These are phyloP conservation scores for Drosophila saltans DNA, from an alignment of 1,140 invertebrate species.

Conservation along the genomic window DNA sequence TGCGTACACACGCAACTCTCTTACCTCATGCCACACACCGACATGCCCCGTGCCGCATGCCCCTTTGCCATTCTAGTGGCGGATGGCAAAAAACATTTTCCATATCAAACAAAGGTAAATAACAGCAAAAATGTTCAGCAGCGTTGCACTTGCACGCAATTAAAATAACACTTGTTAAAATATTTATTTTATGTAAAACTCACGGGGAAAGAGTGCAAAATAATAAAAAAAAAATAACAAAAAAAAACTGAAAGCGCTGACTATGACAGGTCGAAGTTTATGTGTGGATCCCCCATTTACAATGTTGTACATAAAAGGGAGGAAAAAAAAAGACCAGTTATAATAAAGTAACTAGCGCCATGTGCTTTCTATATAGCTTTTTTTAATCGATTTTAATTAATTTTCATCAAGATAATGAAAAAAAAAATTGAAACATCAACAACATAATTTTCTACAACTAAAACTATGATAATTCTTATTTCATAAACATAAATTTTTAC, in stretches of 20 bases:
- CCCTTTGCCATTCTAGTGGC: neutral
- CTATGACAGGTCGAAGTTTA: conserved; percentile 25
- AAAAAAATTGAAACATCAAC: no score
- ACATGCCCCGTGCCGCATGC: no score
- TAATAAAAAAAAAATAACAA: conserved; percentile 26
- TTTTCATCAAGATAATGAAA: no score
- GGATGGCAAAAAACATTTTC: conserved; percentile 10
- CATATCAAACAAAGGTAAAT: conserved; percentile 53
- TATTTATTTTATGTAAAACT: conserved; percentile 70
- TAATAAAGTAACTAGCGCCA: neutral
- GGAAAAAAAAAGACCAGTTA: no score
- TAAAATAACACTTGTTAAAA: conserved; percentile 80
- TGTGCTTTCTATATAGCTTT: neutral
- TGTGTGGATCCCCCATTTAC: conserved; percentile 1
- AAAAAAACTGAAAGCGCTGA: conserved; percentile 32
- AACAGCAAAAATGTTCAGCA: conserved; percentile 48
- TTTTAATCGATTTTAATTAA: neutral
- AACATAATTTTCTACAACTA: neutral
- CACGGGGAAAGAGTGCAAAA: neutral
- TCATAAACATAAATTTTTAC: no score
- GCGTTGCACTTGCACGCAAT: conserved; percentile 68
- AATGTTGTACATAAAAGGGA: neutral
- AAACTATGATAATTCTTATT: no score
- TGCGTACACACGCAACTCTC: conserved; percentile 51
- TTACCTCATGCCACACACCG: neutral